Conservation (phyloP, 2,113 vertebrate genomes). For the Pelecanus crispus region DNA sequence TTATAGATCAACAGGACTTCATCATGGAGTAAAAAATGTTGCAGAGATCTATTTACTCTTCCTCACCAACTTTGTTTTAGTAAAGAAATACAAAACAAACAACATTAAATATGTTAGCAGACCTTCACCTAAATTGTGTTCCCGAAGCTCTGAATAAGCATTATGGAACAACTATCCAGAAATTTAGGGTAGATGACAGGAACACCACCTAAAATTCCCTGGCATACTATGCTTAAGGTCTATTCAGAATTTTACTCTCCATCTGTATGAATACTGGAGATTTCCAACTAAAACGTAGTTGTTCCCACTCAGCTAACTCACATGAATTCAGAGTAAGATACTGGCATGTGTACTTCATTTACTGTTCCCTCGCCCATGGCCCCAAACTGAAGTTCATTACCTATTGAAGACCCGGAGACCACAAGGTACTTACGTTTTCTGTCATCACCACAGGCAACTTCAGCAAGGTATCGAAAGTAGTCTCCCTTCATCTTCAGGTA, state of each 20-base stretch:
- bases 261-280: not conserved
- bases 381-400: not conserved
- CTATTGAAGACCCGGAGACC: not conserved
- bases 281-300: not conserved
- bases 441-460: constrained; percentile 85
- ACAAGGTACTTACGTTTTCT: constrained; percentile 73
- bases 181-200: not conserved
- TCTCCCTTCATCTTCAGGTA: constrained; percentile 99
- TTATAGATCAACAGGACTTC: not conserved
- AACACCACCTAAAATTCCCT: not conserved
- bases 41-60: not conserved
- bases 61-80: not conserved
- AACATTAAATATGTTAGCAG: not conserved
- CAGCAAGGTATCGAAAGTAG: constrained; percentile 96
- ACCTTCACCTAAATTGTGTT: not conserved
- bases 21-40: not conserved
- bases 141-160: not conserved
- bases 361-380: not conserved
- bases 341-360: not conserved
- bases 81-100: not conserved
- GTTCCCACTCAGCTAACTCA: not conserved
- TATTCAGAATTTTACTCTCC: not conserved
- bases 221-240: not conserved
- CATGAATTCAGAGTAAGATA: not conserved
- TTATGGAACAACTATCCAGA: not conserved